Conservation (phyloP, 2,888 invertebrate genomes). For the Rhamphomyia laevipes region DNA sequence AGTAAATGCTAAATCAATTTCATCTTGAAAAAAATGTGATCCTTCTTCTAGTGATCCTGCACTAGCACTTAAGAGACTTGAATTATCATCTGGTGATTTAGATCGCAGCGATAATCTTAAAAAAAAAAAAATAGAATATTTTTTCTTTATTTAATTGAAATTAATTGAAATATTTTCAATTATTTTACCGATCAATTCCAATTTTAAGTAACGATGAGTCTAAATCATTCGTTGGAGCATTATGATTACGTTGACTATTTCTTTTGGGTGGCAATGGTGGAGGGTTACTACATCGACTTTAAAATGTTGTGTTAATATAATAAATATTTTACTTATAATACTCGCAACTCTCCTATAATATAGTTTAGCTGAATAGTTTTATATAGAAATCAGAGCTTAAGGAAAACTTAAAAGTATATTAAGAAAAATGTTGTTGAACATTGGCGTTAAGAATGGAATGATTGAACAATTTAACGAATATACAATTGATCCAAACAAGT, state of each 20-base stretch:
- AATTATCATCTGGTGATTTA: slow-evolving; percentile 58
- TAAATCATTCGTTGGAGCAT: slow-evolving; percentile 32
- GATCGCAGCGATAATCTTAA: slow-evolving; percentile 57
- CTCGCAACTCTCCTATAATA: too few relatives aligned
- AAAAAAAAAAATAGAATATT: neutral
- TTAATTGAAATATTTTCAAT: neutral
- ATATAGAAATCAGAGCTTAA: too few relatives aligned
- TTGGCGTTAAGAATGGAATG: too few relatives aligned
- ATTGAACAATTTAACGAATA: too few relatives aligned
- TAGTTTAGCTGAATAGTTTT: too few relatives aligned
- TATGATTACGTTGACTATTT: slow-evolving; percentile 39
- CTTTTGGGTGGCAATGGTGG: slow-evolving; percentile 72
- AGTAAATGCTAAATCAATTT: slow-evolving; percentile 26
- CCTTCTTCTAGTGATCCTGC: slow-evolving; percentile 68
- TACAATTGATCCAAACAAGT: too few relatives aligned
- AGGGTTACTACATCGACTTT: slow-evolving; percentile 41
- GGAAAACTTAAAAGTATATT: too few relatives aligned
- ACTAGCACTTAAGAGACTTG: slow-evolving; percentile 52
- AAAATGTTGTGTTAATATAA: too few relatives aligned
- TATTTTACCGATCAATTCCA: slow-evolving; percentile 46
- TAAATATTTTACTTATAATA: too few relatives aligned
- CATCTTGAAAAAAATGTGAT: slow-evolving; percentile 26
- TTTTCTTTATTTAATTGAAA: neutral
- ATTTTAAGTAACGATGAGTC: slow-evolving; percentile 51
- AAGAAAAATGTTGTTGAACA: too few relatives aligned